Base-by-base conservation (phyloP, 1,140 invertebrate genomes). In the Philotrypesis tridentata region DNA sequence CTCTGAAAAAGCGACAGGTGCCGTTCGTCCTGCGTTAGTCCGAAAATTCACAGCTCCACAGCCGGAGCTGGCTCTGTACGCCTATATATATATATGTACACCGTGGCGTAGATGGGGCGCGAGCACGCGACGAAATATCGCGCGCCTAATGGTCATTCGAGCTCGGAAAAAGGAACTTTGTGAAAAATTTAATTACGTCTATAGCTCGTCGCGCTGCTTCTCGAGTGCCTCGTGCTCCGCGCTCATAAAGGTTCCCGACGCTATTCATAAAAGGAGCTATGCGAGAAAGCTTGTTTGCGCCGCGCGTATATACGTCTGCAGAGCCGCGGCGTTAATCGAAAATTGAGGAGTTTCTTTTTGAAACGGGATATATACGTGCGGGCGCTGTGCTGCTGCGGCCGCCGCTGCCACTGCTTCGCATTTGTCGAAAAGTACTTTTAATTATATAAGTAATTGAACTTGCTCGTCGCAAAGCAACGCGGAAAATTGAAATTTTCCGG, bases 111-210 rank as follows among this genome's bases (percentile, higher is more conserved):
- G 6, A 55, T 55, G 17, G 48, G 21, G 17, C 7, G 48, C 48
- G 17, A 55, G 25, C 80, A 82, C 63, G 80, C 74, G 67, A 82
- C 73, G 60, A 43, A 72, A 74, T 74, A 74, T 73, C 68, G 31
- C 14, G 29, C 25, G 37, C 6, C 48, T 55, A 55, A 55, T 25
- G 55, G 25, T 75, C 79, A 43, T 67, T 74, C 12, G 48, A 55
- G 65, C 29, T 68, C 23, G 17, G 48, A 33, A 71, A 82, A 76
- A 61, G 65, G 67, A 77, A 63, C 25, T 68, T 81, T 43, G 60
- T 33, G 37, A 75, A 27, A 71, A 72, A 78, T 78, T 82, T 78
- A 77, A 82, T 82, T 82, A 78, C 80, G 74, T 33, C 43, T 76
- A 40, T n/a, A 67, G 29, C 27, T 60, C 67, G 14, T 61, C 14